Conservation (phyloP, 2,113 vertebrate species). For the Crocuta crocuta region DNA sequence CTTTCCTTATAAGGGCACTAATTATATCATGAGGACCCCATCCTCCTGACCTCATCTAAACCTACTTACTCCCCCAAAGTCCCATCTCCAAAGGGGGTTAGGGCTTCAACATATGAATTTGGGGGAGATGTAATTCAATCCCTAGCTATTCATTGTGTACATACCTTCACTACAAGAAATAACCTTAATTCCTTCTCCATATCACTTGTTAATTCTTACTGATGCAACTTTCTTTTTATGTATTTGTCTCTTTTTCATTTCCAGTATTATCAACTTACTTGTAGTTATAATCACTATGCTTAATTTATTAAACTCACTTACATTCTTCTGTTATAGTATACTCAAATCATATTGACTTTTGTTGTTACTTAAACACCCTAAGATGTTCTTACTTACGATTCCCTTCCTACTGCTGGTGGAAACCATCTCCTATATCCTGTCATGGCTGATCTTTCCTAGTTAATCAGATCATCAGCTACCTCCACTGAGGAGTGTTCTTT, state of each 20-base stretch:
- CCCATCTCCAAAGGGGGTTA: background rate
- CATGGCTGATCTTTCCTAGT: accelerated
- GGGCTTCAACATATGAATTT: background rate
- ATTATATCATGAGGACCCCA: background rate
- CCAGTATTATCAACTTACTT: background rate
- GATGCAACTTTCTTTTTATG: background rate
- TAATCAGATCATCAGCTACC: background rate
- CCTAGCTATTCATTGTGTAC: background rate
- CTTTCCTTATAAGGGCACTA: background rate
- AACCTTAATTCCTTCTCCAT: background rate
- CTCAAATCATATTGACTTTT: background rate
- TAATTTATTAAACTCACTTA: background rate
- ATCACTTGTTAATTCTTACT: background rate
- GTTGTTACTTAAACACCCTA: background rate
- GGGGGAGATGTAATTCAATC: background rate
- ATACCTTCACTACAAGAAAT: background rate
- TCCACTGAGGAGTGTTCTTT: background rate
- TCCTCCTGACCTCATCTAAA: background rate
- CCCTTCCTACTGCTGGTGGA: background rate
- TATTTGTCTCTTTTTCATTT: background rate
- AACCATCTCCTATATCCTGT: background rate
- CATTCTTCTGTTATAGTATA: background rate
- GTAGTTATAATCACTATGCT: background rate
- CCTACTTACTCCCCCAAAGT: background rate
- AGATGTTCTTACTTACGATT: background rate